Percentiles rank a stretch among this genome's conserved stretches.
Conservation (phyloP, 2,797 vertebrate species). For the Oryzias sinensis region DNA sequence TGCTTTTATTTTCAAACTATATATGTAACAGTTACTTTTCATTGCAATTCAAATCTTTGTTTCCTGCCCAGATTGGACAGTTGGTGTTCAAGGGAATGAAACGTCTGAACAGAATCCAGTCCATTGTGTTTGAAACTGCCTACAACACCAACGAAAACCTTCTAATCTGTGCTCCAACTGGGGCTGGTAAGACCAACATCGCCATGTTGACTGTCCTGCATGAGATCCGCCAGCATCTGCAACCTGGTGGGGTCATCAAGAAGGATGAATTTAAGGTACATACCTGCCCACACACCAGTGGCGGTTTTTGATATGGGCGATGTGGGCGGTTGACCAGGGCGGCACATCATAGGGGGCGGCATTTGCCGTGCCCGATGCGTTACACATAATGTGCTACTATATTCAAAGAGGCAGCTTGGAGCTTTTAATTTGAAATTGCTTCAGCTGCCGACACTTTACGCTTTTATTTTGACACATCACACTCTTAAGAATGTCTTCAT, state of each 20-base stretch:
- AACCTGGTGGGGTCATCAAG: conserved; percentile 89
- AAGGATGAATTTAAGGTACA: conserved; percentile 97
- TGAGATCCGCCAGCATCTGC: conserved; percentile 93
- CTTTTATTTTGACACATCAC: no score
- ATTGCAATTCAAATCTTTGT: neutral
- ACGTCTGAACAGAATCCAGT: conserved; percentile 93
- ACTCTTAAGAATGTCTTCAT: no score
- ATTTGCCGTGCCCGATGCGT: no score
- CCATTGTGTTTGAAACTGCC: conserved; percentile 95
- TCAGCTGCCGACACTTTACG: no score
- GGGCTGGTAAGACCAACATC: conserved; percentile 98
- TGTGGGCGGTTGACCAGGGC: no score
- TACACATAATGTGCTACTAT: no score
- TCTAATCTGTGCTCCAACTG: conserved; percentile 95
- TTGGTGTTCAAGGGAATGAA: conserved; percentile 95
- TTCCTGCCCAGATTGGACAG: conserved; percentile 85
- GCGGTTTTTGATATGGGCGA: no score
- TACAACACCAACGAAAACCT: conserved; percentile 99
- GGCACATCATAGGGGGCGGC: no score
- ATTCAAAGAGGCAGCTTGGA: no score
- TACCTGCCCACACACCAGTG: neutral
- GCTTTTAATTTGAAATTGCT: no score
- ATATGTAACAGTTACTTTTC: no score
- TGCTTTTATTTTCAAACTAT: no score
- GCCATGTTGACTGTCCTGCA: conserved; percentile 95